phyloP scores from a whole-genome alignment of 1,140 invertebrate species.

The Penaeus chinensis region DNA sequence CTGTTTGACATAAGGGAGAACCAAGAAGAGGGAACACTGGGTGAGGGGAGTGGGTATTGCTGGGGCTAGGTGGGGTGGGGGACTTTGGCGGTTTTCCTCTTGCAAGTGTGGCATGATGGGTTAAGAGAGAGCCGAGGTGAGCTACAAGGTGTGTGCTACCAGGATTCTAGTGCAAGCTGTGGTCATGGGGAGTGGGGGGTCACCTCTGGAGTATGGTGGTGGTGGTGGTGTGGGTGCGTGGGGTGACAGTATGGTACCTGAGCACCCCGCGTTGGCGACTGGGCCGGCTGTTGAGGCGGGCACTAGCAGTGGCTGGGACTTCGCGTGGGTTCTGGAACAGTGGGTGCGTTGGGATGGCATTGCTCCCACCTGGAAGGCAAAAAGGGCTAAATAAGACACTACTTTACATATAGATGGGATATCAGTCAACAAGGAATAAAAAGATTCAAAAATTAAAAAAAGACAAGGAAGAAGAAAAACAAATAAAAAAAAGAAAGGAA shows the following conservation, averaged over 20 bases:
- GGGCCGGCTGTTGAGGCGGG: constrained; percentile 41
- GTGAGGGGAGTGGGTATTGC: not conserved
- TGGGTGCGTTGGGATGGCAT: constrained; percentile 61
- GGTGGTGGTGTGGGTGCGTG: constrained; percentile 61
- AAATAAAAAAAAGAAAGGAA: too few species aligned
- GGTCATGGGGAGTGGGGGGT: constrained; percentile 44
- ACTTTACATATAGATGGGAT: not conserved
- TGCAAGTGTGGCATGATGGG: not conserved
- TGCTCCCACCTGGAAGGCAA: constrained; percentile 46
- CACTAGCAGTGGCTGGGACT: constrained; percentile 48
- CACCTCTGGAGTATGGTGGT: constrained; percentile 63
- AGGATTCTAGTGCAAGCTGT: not conserved
- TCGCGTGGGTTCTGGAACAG: constrained; percentile 63
- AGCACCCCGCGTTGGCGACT: constrained; percentile 61
- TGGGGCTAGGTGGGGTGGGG: not conserved
- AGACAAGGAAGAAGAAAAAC: too few species aligned
- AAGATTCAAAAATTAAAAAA: too few species aligned
- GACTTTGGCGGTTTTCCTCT: not conserved
- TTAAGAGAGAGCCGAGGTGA: not conserved
- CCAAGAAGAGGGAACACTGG: not conserved
- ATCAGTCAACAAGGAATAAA: too few species aligned
- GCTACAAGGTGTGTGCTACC: constrained; percentile 13
- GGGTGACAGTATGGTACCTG: constrained; percentile 62
- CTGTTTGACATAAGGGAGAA: not conserved
- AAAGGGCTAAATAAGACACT: not conserved